Percentiles rank a stretch among this genome's conserved stretches.
phyloP scores from a whole-genome alignment of 2,113 vertebrate species.

The Empidonax traillii region DNA sequence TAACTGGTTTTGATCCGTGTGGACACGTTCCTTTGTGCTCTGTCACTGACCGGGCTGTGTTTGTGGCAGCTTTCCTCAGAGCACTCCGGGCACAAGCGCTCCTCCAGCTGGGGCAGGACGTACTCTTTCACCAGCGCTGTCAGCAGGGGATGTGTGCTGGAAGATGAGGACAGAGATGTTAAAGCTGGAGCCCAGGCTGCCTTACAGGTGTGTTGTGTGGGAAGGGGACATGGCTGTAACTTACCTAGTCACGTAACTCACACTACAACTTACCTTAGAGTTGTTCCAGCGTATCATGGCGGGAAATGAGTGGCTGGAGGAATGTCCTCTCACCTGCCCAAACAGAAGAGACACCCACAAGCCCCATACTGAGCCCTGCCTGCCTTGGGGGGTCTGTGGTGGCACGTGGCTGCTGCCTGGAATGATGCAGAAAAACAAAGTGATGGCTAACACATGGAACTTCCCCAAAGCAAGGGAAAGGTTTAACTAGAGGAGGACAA shows the following conservation, averaged over 20 bases:
- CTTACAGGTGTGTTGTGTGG: constrained; percentile 78
- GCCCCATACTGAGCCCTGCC: accelerated
- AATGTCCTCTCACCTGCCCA: neutral
- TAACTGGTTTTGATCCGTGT: neutral
- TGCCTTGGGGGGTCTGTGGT: neutral
- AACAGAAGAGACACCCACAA: neutral
- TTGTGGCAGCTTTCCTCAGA: constrained; percentile 68
- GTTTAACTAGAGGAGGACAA: neutral
- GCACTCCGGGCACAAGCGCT: constrained; percentile 84
- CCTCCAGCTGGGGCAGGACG: constrained; percentile 95
- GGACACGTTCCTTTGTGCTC: neutral
- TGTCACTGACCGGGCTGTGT: constrained; percentile 19
- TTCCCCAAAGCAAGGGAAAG: neutral
- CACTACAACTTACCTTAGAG: accelerated
- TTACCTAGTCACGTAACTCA: accelerated
- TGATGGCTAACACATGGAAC: neutral
- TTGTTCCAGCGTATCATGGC: neutral
- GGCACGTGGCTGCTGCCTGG: neutral
- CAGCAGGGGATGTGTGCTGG: constrained; percentile 87
- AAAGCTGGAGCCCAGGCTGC: constrained; percentile 90
- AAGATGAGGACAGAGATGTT: constrained; percentile 84
- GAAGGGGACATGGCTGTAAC: accelerated
- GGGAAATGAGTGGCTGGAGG: neutral
- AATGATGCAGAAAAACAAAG: neutral
- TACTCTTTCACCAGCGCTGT: constrained; percentile 97